phyloP scores from a whole-genome alignment of 2,113 vertebrate genomes.

The Chascanopsetta lugubris region DNA sequence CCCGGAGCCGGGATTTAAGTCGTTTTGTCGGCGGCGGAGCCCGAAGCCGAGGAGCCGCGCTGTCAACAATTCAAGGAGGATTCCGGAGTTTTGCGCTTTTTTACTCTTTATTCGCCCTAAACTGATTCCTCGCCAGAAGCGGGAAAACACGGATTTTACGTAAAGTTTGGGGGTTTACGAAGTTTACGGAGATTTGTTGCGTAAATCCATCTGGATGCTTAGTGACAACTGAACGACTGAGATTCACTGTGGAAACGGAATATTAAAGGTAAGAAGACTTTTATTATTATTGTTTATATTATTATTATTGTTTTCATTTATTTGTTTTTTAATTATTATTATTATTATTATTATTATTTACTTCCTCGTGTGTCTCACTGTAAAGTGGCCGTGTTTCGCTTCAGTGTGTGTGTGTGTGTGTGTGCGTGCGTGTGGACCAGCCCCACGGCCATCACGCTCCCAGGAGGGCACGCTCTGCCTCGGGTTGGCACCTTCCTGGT shows the following conservation, averaged over 20 bases:
- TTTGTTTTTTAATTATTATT: not conserved
- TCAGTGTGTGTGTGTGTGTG: too few species aligned
- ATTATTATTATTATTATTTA: constrained; percentile 1
- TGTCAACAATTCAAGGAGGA: constrained; percentile 41
- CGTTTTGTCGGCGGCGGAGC: constrained; percentile 10
- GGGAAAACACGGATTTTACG: constrained; percentile 54
- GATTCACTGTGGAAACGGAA: constrained; percentile 33
- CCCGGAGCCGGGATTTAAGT: constrained; percentile 49
- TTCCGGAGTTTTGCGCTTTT: constrained; percentile 20
- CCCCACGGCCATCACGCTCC: constrained; percentile 14
- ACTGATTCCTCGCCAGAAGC: constrained; percentile 12
- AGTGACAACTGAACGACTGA: constrained; percentile 16
- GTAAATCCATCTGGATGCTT: constrained; percentile 20
- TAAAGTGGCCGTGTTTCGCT: too few species aligned
- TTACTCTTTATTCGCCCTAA: not conserved
- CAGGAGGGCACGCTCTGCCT: not conserved
- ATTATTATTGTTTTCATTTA: not conserved
- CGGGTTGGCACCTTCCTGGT: not conserved
- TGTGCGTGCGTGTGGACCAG: not conserved
- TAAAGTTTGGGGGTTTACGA: constrained; percentile 23
- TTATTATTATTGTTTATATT: not conserved
- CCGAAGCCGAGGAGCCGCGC: constrained; percentile 28
- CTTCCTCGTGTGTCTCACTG: constrained; percentile 52
- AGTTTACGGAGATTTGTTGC: constrained; percentile 42
- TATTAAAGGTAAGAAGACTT: constrained; percentile 34